Percentiles rank a stretch among this genome's conserved stretches.
phyloP scores from a whole-genome alignment of 2,113 vertebrate genomes.

The Apeltes quadracus region DNA sequence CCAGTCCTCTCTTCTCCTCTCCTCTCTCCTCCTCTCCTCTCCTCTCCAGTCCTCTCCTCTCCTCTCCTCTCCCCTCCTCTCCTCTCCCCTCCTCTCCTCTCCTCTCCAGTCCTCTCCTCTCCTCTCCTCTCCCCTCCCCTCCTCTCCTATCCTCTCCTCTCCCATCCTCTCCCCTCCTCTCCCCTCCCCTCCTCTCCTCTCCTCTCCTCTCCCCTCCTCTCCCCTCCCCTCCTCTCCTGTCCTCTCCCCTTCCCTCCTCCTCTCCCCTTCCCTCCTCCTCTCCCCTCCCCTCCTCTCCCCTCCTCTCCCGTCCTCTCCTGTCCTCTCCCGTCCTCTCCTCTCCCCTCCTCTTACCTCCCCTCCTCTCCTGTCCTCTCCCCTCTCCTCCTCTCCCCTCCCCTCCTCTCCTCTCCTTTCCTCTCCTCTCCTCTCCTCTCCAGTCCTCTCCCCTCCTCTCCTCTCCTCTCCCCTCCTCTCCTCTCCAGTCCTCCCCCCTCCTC shows the following conservation, averaged over 20 bases:
- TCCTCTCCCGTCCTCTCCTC: slow-evolving; percentile 31
- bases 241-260: neutral
- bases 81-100: neutral
- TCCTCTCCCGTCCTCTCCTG: no score
- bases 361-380: neutral
- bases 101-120: no score
- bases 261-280: no score
- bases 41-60: no score
- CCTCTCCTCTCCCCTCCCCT: neutral
- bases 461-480: neutral
- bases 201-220: neutral
- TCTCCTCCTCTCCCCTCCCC: slow-evolving; percentile 37
- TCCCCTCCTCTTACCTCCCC: slow-evolving; percentile 43
- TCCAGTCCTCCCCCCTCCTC: no score
- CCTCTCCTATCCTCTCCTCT: slow-evolving; percentile 41
- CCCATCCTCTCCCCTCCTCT: neutral
- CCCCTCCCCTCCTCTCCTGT: no score
- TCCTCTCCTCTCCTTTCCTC: neutral
- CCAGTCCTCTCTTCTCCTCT: no score
- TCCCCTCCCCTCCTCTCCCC: neutral
- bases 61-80: slow-evolving; percentile 37
- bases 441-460: slow-evolving; percentile 40
- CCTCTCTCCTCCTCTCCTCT: neutral
- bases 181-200: slow-evolving; percentile 31
- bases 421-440: no score